Conservation (phyloP, 2,797 vertebrate genomes). For the Pseudotriccus pelzelni region DNA sequence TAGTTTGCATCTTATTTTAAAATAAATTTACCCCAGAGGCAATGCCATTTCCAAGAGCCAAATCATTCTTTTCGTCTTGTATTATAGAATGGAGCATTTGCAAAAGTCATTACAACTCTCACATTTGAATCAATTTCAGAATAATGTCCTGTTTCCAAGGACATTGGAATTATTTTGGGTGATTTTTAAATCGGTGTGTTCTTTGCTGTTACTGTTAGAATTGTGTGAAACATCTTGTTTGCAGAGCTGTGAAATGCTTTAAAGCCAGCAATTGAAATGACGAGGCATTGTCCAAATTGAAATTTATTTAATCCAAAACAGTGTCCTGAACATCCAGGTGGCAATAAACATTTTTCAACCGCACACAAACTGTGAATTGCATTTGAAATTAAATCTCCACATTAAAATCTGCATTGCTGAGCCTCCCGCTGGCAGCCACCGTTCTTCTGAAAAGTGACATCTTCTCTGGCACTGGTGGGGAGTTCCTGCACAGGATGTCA, state of each 20-base stretch:
- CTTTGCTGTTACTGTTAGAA: neutral
- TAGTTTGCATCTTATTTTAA: neutral
- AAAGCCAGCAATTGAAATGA: conserved; percentile 21
- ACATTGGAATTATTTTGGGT: neutral
- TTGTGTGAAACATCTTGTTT: neutral
- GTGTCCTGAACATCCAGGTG: conserved; percentile 14
- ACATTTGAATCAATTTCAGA: neutral
- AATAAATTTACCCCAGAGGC: neutral
- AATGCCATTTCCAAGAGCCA: neutral
- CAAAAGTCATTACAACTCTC: neutral
- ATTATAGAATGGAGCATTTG: neutral
- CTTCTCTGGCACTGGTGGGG: conserved; percentile 7
- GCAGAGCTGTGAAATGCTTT: conserved; percentile 13
- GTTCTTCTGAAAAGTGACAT: conserved; percentile 38
- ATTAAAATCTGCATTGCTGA: conserved; percentile 66
- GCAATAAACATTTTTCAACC: conserved; percentile 56
- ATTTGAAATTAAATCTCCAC: conserved; percentile 62
- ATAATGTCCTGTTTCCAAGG: neutral
- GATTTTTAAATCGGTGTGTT: neutral
- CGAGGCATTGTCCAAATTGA: conserved; percentile 40
- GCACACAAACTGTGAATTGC: conserved; percentile 49
- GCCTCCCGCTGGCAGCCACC: neutral
- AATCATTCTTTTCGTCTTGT: neutral
- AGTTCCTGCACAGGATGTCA: neutral
- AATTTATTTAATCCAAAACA: conserved; percentile 53